phyloP scores from a whole-genome alignment of 2,888 invertebrate genomes.

The Leuctra nigra region DNA sequence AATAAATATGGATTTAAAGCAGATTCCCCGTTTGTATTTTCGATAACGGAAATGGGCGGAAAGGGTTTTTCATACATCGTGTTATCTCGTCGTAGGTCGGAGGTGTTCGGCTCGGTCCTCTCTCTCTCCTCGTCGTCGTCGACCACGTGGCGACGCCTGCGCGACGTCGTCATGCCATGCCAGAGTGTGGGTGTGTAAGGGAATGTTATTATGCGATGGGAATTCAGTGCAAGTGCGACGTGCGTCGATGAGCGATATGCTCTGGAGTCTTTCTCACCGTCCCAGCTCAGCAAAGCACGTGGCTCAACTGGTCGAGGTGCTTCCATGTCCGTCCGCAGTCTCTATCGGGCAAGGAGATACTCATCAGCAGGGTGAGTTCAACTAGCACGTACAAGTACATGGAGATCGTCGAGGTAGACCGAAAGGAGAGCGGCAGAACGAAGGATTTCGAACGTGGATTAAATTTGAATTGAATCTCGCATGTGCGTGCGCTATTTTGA shows the following conservation, averaged over 20 bases:
- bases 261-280: neutral
- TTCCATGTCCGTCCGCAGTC: conserved; percentile 30
- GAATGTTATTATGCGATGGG: conserved; percentile 3
- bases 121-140: neutral
- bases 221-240: conserved; percentile 6
- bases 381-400: neutral
- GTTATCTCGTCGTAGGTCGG: neutral
- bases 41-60: conserved; percentile 3
- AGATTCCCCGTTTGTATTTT: neutral
- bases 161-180: neutral
- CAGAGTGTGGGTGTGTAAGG: neutral
- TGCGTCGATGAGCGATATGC: conserved; percentile 1
- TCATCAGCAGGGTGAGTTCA: conserved; percentile 29
- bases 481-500: too few species aligned
- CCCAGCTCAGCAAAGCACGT: neutral
- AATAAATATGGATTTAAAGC: conserved; percentile 12
- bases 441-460: too few species aligned
- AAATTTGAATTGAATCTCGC: too few species aligned
- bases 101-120: neutral
- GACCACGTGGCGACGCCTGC: conserved; percentile 2
- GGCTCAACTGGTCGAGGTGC: neutral
- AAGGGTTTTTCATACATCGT: neutral
- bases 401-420: too few species aligned
- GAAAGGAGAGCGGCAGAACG: too few species aligned
- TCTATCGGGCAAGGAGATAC: conserved; percentile 27